Evolutionary conservation across 2,113 vertebrate species (phyloP).

Genomic region (Peromyscus leucopus): DNA sequence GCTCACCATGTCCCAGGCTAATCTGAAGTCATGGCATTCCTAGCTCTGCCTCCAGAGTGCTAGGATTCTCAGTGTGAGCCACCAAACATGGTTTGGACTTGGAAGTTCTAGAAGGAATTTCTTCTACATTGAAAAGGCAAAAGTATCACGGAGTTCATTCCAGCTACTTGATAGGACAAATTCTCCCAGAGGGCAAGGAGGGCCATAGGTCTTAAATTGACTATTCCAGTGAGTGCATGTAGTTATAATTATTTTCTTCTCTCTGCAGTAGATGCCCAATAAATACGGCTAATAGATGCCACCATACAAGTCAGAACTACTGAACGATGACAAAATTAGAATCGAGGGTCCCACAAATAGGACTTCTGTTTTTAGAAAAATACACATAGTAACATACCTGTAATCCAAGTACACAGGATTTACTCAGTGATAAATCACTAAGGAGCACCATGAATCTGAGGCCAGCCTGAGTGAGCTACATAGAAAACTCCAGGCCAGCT

Average conservation of each 20-base stretch:
- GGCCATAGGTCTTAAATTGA: neutral
- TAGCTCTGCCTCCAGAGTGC: neutral
- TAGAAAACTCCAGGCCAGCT: neutral
- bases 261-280: neutral
- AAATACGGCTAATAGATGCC: neutral
- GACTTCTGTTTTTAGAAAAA: conserved; percentile 24
- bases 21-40: neutral
- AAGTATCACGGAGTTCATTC: neutral
- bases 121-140: neutral
- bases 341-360: neutral
- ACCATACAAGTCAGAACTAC: neutral
- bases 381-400: neutral
- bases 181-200: neutral
- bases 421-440: neutral
- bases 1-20: neutral
- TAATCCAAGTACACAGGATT: neutral
- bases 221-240: neutral
- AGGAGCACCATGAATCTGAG: neutral
- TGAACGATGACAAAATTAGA: neutral
- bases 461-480: neutral
- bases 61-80: neutral
- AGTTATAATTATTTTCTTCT: conserved; percentile 7
- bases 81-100: neutral
- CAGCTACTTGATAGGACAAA: neutral
- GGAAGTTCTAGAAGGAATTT: neutral